Base-by-base conservation (phyloP, 2,888 invertebrate species). In the Lampropteryx suffumata region DNA sequence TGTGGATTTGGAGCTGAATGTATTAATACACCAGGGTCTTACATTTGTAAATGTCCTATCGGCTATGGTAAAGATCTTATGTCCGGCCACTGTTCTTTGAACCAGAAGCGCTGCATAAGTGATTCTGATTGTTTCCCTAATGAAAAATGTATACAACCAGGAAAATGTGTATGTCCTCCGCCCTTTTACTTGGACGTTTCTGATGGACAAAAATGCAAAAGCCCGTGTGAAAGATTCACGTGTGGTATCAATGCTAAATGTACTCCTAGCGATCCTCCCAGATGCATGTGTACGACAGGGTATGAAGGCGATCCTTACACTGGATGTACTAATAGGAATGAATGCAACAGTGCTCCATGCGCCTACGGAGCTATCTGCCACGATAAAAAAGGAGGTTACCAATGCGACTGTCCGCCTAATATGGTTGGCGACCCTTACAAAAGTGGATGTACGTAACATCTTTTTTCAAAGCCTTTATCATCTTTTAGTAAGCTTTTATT, bases 201-300 rank as follows among this genome's bases (percentile, higher is more conserved):
- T 12, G 96, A 97, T 71, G 94, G 94, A 27, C 96, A 96, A 75
- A 94, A 95, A 75, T 98, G 98, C 76, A 97, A 97, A 85, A 97
- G 95, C 89, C 97, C 97, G 5, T 98, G 97, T 76, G 97, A 98
- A 79, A 92, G 97, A 54, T 97, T 95, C 76, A 94, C 95, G 6
- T 98, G 98, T 67, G 97, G 98, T 26, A 94, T 97, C 39, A 97
- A 97, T 74, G 95, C 97, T 2, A 95, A 95, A 82, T 98, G 97
- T 76, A 96, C 96, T 0, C 96, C 97, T 0, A 95, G 94, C 52
- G 96, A 97, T 83, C 97, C 97, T 6, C 97, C 97, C 0, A 94
- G 93, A 68, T 98, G 98, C 75, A 94, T 95, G 93, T 98, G 98
- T 77, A 94, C 95, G 81, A 92, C 94, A 12, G 97, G 98, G 9